phyloP scores from a whole-genome alignment of 2,797 vertebrate genomes.

The Chrysocyon brachyurus region DNA sequence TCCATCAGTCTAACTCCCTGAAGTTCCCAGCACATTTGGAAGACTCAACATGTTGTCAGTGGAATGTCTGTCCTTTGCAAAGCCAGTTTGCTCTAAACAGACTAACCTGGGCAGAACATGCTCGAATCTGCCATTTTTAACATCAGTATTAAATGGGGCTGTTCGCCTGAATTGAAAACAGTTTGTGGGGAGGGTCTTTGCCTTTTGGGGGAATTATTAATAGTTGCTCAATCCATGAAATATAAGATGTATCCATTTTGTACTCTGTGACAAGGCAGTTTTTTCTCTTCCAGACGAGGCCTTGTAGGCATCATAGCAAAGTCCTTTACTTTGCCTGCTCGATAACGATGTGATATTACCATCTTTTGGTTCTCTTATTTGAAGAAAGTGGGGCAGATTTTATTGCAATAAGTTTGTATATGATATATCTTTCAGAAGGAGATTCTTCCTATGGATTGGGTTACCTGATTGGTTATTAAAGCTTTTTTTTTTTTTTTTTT shows the following conservation, averaged over 20 bases:
- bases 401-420: slow-evolving; percentile 47
- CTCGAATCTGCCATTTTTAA: slow-evolving; percentile 84
- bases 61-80: slow-evolving; percentile 83
- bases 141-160: slow-evolving; percentile 80
- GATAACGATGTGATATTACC: slow-evolving; percentile 51
- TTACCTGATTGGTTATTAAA: slow-evolving; percentile 79
- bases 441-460: slow-evolving; percentile 79
- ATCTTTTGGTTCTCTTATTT: slow-evolving; percentile 53
- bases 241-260: slow-evolving; percentile 57
- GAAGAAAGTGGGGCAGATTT: slow-evolving; percentile 69
- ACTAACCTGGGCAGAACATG: slow-evolving; percentile 85
- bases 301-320: slow-evolving; percentile 65
- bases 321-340: slow-evolving; percentile 69
- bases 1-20: slow-evolving; percentile 82
- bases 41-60: slow-evolving; percentile 85
- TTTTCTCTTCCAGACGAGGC: neutral
- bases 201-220: slow-evolving; percentile 79
- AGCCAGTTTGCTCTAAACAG: slow-evolving; percentile 86
- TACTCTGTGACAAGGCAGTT: slow-evolving; percentile 63
- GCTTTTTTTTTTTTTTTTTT: slow-evolving; percentile 73
- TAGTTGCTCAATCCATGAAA: slow-evolving; percentile 81
- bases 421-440: slow-evolving; percentile 69
- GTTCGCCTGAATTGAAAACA: slow-evolving; percentile 80
- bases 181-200: slow-evolving; percentile 81
- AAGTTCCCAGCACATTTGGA: slow-evolving; percentile 84